Evolutionary conservation across 2,888 invertebrate genomes (phyloP).

Genomic region (Trichopria drosophilae): DNA sequence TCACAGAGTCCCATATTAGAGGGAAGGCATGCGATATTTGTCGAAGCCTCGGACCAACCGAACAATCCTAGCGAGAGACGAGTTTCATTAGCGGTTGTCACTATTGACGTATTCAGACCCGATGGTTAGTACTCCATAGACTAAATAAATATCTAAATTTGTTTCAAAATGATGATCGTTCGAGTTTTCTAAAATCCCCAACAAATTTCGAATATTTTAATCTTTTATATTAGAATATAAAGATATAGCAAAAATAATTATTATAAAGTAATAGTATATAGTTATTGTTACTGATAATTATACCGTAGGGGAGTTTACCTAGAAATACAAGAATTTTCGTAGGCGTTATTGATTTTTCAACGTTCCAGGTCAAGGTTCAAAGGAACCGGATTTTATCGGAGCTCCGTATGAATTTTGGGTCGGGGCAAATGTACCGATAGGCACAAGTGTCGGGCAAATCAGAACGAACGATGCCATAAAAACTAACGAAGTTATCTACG

Average conservation of each 20-base stretch:
- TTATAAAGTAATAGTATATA: no score
- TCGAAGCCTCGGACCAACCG: conserved; percentile 83
- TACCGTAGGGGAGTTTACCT: no score
- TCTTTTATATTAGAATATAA: no score
- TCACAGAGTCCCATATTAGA: conserved; percentile 67
- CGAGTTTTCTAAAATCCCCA: no score
- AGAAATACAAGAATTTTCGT: no score
- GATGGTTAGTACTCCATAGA: conserved; percentile 48
- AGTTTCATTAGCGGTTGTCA: conserved; percentile 82
- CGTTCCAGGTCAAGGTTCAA: conserved; percentile 60
- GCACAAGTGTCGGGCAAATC: conserved; percentile 84
- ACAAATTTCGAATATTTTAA: no score
- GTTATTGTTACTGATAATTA: no score
- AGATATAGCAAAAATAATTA: no score
- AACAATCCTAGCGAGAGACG: conserved; percentile 80
- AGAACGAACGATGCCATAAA: conserved; percentile 73
- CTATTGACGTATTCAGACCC: conserved; percentile 71
- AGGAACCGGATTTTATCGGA: conserved; percentile 77
- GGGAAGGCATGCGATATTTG: conserved; percentile 78
- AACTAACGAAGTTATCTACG: conserved; percentile 70
- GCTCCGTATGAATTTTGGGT: conserved; percentile 91
- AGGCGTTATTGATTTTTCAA: no score
- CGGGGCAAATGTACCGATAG: conserved; percentile 80
- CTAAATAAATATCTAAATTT: not conserved
- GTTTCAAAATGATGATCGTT: no score